These are phyloP conservation scores for Sacculina carcini DNA, from an alignment of 2,888 invertebrate species.

Conservation along the genomic window DNA sequence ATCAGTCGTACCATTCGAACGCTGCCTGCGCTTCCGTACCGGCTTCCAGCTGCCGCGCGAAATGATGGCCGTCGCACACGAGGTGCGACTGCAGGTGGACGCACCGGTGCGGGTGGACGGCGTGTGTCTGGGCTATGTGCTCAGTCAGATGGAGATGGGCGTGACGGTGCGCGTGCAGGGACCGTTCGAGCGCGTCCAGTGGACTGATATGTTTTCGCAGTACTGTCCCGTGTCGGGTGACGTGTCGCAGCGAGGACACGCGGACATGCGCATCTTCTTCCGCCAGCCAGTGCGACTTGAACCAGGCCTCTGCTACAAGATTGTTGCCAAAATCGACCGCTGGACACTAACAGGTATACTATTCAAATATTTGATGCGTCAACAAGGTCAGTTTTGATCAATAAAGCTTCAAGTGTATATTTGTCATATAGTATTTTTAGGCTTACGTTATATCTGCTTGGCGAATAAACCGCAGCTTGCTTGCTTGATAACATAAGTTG, in stretches of 20 bases:
- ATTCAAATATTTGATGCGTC: not conserved
- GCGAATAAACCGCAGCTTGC: not conserved
- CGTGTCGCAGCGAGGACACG: slow-evolving; percentile 7
- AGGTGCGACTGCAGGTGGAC: slow-evolving; percentile 12
- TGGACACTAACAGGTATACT: not conserved
- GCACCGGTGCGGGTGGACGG: slow-evolving; percentile 12
- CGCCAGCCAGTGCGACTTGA: slow-evolving; percentile 10
- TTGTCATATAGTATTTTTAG: not conserved
- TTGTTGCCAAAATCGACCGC: slow-evolving; percentile 1
- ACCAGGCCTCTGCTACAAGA: slow-evolving; percentile 13
- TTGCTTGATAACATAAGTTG: slow-evolving; percentile 4
- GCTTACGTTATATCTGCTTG: not conserved
- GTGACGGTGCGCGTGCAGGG: slow-evolving; percentile 13
- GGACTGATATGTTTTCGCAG: slow-evolving; percentile 12
- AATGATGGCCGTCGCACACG: slow-evolving; percentile 7
- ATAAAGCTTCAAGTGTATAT: not conserved
- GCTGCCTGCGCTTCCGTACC: not conserved
- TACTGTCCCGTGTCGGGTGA: slow-evolving; percentile 12
- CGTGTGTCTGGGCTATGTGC: slow-evolving; percentile 12
- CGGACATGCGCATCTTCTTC: slow-evolving; percentile 12
- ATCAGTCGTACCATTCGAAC: no score
- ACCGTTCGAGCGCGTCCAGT: slow-evolving; percentile 13
- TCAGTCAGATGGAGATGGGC: slow-evolving; percentile 13
- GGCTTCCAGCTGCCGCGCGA: not conserved
- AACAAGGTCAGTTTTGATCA: not conserved